phyloP scores from a whole-genome alignment of 2,888 invertebrate genomes.

The Dicyrtomina minuta region DNA sequence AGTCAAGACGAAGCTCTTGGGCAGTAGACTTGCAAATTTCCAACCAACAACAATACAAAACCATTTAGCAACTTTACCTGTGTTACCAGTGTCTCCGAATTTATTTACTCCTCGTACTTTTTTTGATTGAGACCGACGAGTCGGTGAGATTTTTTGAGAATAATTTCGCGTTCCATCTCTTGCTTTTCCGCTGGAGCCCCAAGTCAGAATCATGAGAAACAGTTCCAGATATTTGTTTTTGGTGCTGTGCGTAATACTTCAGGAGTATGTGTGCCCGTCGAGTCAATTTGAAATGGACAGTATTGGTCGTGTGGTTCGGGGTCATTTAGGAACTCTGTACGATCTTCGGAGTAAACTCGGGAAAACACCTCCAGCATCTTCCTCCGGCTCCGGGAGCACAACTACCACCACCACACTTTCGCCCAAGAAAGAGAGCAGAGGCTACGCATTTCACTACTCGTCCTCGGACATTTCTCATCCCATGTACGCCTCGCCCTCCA shows the following conservation, averaged over 20 bases:
- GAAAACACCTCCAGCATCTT: constrained; percentile 19
- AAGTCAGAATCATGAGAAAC: constrained; percentile 13
- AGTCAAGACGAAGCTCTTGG: too few species aligned
- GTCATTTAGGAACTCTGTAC: constrained; percentile 50
- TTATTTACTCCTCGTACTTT: too few species aligned
- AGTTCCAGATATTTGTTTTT: constrained; percentile 1
- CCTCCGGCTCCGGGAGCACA: constrained; percentile 2
- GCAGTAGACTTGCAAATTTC: too few species aligned
- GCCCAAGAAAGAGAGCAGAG: constrained; percentile 49
- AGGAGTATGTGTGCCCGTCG: constrained; percentile 16
- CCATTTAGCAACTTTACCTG: too few species aligned
- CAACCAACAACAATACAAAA: too few species aligned
- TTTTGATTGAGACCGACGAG: not conserved
- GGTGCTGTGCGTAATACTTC: constrained; percentile 3
- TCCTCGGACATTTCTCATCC: constrained; percentile 48
- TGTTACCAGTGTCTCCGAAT: too few species aligned
- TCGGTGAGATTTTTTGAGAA: not conserved
- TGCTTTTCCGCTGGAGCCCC: too few species aligned
- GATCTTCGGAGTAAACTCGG: constrained; percentile 50
- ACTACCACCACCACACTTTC: not conserved
- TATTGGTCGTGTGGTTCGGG: constrained; percentile 48
- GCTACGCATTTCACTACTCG: constrained; percentile 51
- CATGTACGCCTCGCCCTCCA: constrained; percentile 24
- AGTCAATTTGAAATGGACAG: constrained; percentile 44
- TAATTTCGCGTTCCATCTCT: too few species aligned